phyloP scores from a whole-genome alignment of 2,888 invertebrate genomes.

The Carabus problematicus region DNA sequence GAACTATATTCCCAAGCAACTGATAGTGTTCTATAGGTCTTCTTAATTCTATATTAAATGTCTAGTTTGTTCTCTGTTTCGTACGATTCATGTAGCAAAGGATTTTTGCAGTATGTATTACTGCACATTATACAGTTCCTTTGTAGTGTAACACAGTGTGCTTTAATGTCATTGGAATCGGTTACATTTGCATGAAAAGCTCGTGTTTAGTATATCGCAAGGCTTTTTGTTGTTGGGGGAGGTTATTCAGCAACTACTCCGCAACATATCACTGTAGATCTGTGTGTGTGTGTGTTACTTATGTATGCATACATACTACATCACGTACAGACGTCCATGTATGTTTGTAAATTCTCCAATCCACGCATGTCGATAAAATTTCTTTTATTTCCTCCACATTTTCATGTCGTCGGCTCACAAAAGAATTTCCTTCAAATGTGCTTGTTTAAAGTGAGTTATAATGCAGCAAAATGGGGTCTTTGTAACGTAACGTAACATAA shows the following conservation, averaged over 20 bases:
- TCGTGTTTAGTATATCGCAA: slow-evolving; percentile 48
- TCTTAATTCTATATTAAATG: no score
- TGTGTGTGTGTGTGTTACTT: not conserved
- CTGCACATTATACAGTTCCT: slow-evolving; percentile 46
- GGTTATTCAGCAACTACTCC: slow-evolving; percentile 6
- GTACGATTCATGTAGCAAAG: slow-evolving; percentile 4
- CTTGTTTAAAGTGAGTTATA: slow-evolving; percentile 27
- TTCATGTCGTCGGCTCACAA: slow-evolving; percentile 7
- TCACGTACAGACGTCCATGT: no score
- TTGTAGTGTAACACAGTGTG: slow-evolving; percentile 46
- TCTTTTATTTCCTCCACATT: slow-evolving; percentile 21
- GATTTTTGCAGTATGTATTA: slow-evolving; percentile 30
- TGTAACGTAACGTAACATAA: no score
- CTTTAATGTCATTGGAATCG: slow-evolving; percentile 52
- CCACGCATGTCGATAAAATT: slow-evolving; percentile 15
- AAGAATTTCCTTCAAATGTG: slow-evolving; percentile 15
- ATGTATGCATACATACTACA: no score
- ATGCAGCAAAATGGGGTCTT: no score
- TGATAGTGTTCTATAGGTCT: no score
- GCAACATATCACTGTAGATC: not conserved
- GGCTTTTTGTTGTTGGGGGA: slow-evolving; percentile 37
- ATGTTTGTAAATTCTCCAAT: no score
- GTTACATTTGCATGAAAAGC: slow-evolving; percentile 54
- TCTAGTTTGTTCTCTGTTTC: no score
- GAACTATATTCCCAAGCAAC: no score